Conservation (phyloP, 2,888 invertebrate species). For the Fissipunctia ypsillon region DNA sequence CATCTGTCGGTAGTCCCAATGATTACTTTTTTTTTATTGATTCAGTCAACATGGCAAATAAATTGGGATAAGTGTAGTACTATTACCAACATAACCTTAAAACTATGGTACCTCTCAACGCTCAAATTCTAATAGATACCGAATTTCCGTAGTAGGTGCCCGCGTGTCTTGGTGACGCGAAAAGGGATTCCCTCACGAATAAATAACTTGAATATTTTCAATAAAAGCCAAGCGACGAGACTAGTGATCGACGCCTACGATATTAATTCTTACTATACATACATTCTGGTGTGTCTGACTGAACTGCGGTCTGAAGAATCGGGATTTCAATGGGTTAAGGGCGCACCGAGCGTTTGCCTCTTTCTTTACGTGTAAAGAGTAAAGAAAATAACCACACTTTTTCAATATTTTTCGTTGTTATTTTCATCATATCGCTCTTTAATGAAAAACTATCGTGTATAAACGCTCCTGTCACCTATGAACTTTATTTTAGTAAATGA, state of each 20-base stretch:
- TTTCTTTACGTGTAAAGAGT: no score
- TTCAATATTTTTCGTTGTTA: no score
- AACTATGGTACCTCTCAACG: neutral
- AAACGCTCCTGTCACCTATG: no score
- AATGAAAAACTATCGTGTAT: no score
- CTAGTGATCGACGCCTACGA: slow-evolving; percentile 57
- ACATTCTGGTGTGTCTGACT: slow-evolving; percentile 50
- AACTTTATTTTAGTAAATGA: no score
- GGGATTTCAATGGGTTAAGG: slow-evolving; percentile 17
- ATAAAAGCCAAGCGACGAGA: slow-evolving; percentile 61
- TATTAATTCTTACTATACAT: slow-evolving; percentile 54
- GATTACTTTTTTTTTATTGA: neutral
- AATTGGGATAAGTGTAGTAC: neutral
- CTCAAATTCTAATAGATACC: neutral
- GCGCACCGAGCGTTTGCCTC: no score
- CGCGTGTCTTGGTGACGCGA: slow-evolving; percentile 45
- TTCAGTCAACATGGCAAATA: neutral
- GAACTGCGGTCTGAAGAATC: slow-evolving; percentile 18
- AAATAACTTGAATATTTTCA: slow-evolving; percentile 70
- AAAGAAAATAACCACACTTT: no score
- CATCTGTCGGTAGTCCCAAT: no score
- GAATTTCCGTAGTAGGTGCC: slow-evolving; percentile 37
- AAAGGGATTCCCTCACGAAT: slow-evolving; percentile 68
- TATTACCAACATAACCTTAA: neutral
- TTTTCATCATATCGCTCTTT: no score